Evolutionary conservation across 2,113 vertebrate species (phyloP).

Genomic region (Hippocampus comes): DNA sequence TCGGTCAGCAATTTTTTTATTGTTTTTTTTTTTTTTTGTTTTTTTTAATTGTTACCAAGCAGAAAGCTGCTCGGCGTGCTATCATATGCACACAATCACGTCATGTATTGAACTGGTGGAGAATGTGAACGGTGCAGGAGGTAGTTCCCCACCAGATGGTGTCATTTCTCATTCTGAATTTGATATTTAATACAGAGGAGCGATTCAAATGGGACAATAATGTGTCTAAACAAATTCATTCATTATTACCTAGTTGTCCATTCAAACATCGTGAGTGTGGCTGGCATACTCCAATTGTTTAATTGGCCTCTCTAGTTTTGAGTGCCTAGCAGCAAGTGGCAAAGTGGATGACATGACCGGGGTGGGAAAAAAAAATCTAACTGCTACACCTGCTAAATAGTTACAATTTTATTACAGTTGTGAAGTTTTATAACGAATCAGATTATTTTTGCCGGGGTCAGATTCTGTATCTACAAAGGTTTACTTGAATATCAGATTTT

Average conservation of each 20-base stretch:
- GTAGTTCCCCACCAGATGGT: background rate
- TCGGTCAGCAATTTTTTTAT: background rate
- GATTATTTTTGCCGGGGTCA: background rate
- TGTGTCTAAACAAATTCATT: too few relatives aligned
- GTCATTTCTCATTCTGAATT: background rate
- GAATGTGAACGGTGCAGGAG: too few relatives aligned
- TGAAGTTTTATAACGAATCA: background rate
- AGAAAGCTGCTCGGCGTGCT: background rate
- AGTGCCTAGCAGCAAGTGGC: background rate
- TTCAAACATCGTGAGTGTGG: background rate
- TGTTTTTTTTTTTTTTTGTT: background rate
- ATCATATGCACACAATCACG: background rate
- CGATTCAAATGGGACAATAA: background rate
- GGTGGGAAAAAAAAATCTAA: background rate
- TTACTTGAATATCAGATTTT: too few relatives aligned
- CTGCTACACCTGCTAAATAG: background rate
- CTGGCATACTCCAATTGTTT: background rate
- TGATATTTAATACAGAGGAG: background rate
- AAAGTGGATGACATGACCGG: background rate
- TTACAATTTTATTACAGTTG: background rate
- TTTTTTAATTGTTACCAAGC: background rate
- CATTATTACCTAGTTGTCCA: background rate
- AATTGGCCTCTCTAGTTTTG: background rate
- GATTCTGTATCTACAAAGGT: too few relatives aligned
- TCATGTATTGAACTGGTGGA: too few relatives aligned